phyloP scores from a whole-genome alignment of 2,888 invertebrate species.

The Unio delphinus region DNA sequence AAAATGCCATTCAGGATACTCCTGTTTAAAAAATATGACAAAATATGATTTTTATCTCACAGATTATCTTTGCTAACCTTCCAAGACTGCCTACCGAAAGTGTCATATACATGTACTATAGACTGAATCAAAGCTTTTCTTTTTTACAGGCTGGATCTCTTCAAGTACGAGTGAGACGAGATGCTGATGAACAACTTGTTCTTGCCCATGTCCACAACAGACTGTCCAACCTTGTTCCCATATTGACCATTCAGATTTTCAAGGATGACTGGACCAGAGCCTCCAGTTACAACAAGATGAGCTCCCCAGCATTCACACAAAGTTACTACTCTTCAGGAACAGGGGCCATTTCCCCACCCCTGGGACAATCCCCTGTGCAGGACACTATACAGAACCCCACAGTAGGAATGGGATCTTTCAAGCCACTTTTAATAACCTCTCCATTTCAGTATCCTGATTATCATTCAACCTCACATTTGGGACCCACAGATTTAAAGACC shows the following conservation, averaged over 20 bases:
- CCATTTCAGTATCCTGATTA: neutral
- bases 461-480: too few species aligned
- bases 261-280: constrained; percentile 73
- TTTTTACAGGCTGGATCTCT: constrained; percentile 74
- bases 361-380: constrained; percentile 44
- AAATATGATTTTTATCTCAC: neutral
- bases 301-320: constrained; percentile 31
- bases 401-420: neutral
- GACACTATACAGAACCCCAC: constrained; percentile 24
- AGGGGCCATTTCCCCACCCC: constrained; percentile 18
- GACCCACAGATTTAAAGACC: too few species aligned
- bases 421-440: constrained; percentile 1
- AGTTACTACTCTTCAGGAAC: constrained; percentile 18
- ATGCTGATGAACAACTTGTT: constrained; percentile 78
- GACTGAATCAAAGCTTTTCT: neutral
- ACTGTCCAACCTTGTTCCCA: constrained; percentile 75
- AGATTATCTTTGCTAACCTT: neutral
- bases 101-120: neutral
- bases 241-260: constrained; percentile 76
- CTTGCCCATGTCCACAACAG: constrained; percentile 76
- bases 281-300: constrained; percentile 55
- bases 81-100: neutral
- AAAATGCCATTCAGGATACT: too few species aligned
- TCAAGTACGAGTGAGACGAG: constrained; percentile 76
- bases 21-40: too few species aligned